Evolutionary conservation across 2,113 vertebrate genomes (phyloP).

Genomic region (Setophaga petechia): DNA sequence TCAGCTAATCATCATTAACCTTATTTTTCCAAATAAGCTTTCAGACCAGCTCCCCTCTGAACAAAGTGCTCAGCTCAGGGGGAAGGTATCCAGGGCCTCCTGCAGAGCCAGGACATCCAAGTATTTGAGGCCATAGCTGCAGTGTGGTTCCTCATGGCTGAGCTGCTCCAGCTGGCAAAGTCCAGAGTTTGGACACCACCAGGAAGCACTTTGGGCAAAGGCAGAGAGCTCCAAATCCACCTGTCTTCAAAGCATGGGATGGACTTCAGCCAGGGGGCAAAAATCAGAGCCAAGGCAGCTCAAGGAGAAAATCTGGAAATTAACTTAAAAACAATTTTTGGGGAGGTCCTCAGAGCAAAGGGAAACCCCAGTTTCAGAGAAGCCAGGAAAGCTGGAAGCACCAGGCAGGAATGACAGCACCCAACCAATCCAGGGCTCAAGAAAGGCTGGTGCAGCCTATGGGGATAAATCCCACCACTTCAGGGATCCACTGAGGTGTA

Average conservation of each 20-base stretch:
- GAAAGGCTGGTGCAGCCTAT: accelerated
- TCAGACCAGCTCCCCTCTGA: background rate
- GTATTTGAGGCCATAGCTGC: accelerated
- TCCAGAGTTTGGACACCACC: background rate
- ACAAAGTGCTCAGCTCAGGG: background rate
- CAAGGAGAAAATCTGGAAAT: background rate
- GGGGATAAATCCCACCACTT: background rate
- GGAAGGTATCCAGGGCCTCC: background rate
- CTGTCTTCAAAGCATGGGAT: background rate
- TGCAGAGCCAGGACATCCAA: background rate
- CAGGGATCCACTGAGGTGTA: background rate
- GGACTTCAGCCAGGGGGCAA: background rate
- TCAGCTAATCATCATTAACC: background rate
- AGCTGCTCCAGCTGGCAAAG: background rate
- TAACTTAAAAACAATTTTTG: background rate
- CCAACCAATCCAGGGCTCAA: background rate
- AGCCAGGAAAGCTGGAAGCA: background rate
- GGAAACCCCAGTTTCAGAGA: background rate
- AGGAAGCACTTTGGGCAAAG: background rate
- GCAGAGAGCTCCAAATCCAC: background rate
- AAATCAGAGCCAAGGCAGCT: background rate
- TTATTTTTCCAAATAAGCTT: background rate
- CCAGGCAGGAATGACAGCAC: accelerated
- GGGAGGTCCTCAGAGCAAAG: background rate
- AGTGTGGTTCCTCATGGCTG: background rate